Conservation (phyloP, 2,797 vertebrate species). For the Botia almorhae region DNA sequence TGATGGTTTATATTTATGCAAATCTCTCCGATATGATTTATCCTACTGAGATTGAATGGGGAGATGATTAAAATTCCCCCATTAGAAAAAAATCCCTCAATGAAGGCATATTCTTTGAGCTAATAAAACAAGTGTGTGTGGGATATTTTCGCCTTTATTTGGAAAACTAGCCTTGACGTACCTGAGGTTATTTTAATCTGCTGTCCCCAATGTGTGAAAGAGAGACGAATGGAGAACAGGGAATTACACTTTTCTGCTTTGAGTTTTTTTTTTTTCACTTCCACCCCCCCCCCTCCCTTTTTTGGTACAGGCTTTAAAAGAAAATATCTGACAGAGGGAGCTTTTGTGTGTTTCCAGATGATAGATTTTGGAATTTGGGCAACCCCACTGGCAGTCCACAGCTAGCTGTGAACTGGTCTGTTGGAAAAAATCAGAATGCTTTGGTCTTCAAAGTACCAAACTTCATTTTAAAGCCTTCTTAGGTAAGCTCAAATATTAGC, state of each 20-base stretch:
- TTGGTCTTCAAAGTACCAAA: slow-evolving; percentile 99
- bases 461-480: slow-evolving; percentile 97
- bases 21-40: slow-evolving; percentile 99
- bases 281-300: slow-evolving; percentile 62
- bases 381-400: slow-evolving; percentile 96
- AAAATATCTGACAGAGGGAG: slow-evolving; percentile 88
- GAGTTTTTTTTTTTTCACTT: slow-evolving; percentile 69
- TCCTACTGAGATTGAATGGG: slow-evolving; percentile 99
- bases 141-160: slow-evolving; percentile 89
- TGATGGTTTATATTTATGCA: slow-evolving; percentile 99
- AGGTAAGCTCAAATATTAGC: slow-evolving; percentile 95
- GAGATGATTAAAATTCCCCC: slow-evolving; percentile 99
- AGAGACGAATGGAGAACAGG: slow-evolving; percentile 65
- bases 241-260: slow-evolving; percentile 91
- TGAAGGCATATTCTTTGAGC: slow-evolving; percentile 91
- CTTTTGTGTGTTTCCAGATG: slow-evolving; percentile 99
- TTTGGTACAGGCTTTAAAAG: slow-evolving; percentile 82
- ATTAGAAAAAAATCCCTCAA: slow-evolving; percentile 91
- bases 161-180: slow-evolving; percentile 79
- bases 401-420: slow-evolving; percentile 99
- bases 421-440: slow-evolving; percentile 97
- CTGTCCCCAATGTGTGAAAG: slow-evolving; percentile 78
- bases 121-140: slow-evolving; percentile 85
- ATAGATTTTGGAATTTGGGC: slow-evolving; percentile 99
- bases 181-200: slow-evolving; percentile 88